phyloP scores from a whole-genome alignment of 2,113 vertebrate genomes.

The Noctilio leporinus region DNA sequence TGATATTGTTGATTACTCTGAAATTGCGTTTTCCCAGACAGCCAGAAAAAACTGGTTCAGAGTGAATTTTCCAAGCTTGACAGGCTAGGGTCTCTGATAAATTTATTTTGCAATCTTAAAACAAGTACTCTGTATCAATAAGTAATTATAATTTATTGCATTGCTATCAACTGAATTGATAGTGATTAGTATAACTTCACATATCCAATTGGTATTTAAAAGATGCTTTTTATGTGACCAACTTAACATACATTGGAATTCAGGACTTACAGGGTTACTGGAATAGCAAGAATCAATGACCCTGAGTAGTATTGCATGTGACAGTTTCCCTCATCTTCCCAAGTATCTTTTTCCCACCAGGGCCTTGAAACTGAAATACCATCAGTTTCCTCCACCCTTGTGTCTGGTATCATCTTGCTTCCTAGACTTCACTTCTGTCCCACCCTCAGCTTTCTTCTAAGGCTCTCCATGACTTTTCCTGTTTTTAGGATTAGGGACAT shows the following conservation, averaged over 20 bases:
- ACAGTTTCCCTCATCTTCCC: not conserved
- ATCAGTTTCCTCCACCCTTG: not conserved
- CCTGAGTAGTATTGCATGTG: not conserved
- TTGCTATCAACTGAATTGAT: not conserved
- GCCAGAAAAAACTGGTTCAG: slow-evolving; percentile 57
- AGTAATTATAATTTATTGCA: not conserved
- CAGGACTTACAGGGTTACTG: not conserved
- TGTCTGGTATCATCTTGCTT: not conserved
- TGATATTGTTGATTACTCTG: slow-evolving; percentile 62
- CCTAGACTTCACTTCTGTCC: not conserved
- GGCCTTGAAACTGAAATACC: not conserved
- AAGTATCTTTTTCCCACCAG: not conserved
- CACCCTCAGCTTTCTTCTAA: not conserved
- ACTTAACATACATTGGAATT: not conserved
- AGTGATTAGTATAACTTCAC: slow-evolving; percentile 20
- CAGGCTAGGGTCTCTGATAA: not conserved
- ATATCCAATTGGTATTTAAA: slow-evolving; percentile 22
- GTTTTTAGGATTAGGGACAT: not conserved
- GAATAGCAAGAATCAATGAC: not conserved
- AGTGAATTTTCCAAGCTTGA: slow-evolving; percentile 37
- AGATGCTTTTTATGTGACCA: not conserved
- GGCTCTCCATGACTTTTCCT: not conserved
- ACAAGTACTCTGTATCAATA: not conserved
- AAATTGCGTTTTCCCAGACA: slow-evolving; percentile 58
- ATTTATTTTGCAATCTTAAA: slow-evolving; percentile 38